A percentile compares a stretch with the other conserved stretches of the same genome.
phyloP scores from a whole-genome alignment of 2,113 vertebrate species.

The Nanorana parkeri region DNA sequence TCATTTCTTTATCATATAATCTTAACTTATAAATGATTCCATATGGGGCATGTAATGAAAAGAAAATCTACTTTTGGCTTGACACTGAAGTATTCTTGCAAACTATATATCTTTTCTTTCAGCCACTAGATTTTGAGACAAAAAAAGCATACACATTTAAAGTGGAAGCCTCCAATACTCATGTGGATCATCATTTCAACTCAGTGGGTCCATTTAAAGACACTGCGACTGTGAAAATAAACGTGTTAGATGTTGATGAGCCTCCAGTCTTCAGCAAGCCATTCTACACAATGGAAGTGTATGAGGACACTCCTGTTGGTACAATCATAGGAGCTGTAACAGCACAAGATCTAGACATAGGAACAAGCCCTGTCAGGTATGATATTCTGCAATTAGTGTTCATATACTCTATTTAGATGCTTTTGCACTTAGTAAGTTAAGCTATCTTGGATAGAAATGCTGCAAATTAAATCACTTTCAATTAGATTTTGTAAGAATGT shows the following conservation, averaged over 20 bases:
- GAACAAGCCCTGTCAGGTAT: constrained; percentile 90
- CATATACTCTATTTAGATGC: background rate
- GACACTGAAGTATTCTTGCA: background rate
- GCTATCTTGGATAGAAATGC: too few relatives aligned
- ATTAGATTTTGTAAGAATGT: too few relatives aligned
- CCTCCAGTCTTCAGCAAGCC: constrained; percentile 93
- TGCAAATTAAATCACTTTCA: too few relatives aligned
- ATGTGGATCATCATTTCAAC: constrained; percentile 91
- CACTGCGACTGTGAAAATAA: constrained; percentile 95
- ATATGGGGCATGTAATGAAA: too few relatives aligned
- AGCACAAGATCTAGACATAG: constrained; percentile 92
- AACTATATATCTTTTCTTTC: constrained; percentile 57
- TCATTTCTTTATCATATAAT: too few relatives aligned
- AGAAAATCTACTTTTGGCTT: too few relatives aligned
- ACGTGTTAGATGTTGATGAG: constrained; percentile 93
- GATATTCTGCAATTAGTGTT: background rate
- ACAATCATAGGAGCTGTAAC: constrained; percentile 96
- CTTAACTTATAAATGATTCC: too few relatives aligned
- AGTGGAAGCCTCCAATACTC: constrained; percentile 92
- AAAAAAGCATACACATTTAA: constrained; percentile 98
- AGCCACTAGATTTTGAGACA: constrained; percentile 94
- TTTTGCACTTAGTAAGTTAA: too few relatives aligned
- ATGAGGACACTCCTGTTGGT: constrained; percentile 90
- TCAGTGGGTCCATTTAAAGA: constrained; percentile 94
- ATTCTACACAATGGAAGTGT: constrained; percentile 93